Evolutionary conservation across 2,888 invertebrate genomes (phyloP).

Genomic region (Scaptomyza flava): DNA sequence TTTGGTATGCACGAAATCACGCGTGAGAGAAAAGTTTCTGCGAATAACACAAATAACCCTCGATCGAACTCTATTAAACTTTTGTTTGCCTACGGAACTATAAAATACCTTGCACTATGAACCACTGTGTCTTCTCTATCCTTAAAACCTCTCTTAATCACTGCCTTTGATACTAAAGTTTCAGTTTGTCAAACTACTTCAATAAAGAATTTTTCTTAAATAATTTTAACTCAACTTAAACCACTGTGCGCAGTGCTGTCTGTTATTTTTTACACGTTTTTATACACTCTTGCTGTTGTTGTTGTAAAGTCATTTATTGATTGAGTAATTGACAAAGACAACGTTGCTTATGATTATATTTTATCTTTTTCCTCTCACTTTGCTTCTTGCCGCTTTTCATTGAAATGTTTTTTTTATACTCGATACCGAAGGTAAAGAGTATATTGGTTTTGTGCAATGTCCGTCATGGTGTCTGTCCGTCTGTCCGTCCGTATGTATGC

Average conservation of each 20-base stretch:
- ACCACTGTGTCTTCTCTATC: too few species aligned
- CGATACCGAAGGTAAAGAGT: too few species aligned
- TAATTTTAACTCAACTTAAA: neutral
- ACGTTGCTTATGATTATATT: constrained; percentile 55
- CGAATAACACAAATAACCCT: too few species aligned
- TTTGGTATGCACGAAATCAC: too few species aligned
- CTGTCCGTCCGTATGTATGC: too few species aligned
- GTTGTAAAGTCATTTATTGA: constrained; percentile 43
- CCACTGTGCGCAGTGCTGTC: neutral
- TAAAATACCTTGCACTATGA: too few species aligned
- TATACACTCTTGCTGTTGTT: constrained; percentile 5
- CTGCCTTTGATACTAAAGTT: neutral
- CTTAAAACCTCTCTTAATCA: neutral
- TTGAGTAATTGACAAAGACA: constrained; percentile 66
- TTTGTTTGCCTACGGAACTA: too few species aligned
- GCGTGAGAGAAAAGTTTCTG: too few species aligned
- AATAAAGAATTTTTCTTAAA: too few species aligned
- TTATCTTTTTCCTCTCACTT: constrained; percentile 8
- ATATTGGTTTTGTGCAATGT: too few species aligned
- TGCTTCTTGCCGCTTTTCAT: constrained; percentile 24
- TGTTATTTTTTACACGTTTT: neutral
- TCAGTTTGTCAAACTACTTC: neutral
- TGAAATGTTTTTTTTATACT: constrained; percentile 36
- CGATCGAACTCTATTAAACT: too few species aligned
- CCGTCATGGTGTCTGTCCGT: too few species aligned